Percentiles rank a stretch among this genome's conserved stretches.
Conservation (phyloP, 2,113 vertebrate genomes). For the Chaetodon trifascialis region DNA sequence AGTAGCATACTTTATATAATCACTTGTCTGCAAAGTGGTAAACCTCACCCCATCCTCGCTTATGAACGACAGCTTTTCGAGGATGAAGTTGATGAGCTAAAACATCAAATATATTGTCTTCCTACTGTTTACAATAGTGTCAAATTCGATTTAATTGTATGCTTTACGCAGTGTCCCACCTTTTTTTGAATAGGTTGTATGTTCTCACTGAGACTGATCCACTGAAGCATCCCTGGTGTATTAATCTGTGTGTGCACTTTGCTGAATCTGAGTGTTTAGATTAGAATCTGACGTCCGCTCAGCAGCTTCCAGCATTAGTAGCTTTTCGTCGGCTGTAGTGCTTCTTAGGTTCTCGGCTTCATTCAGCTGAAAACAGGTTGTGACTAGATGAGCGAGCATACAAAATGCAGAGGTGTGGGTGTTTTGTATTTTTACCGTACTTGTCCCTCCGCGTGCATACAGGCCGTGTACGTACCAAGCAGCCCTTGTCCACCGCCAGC, state of each 20-base stretch:
- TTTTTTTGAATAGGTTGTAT: too few relatives aligned
- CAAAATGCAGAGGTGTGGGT: not conserved
- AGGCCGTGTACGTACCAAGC: slow-evolving; percentile 93
- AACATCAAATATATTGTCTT: too few relatives aligned
- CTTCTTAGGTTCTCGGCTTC: slow-evolving; percentile 45
- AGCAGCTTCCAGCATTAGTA: slow-evolving; percentile 38
- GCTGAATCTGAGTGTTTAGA: slow-evolving; percentile 32
- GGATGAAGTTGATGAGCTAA: too few relatives aligned
- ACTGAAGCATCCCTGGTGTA: slow-evolving; percentile 60
- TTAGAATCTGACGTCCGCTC: not conserved
- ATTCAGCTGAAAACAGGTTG: slow-evolving; percentile 18
- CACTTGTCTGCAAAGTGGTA: too few relatives aligned
- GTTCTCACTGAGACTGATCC: not conserved
- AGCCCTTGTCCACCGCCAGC: slow-evolving; percentile 86
- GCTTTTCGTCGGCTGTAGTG: slow-evolving; percentile 31
- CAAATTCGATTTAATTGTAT: too few relatives aligned
- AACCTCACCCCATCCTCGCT: too few relatives aligned
- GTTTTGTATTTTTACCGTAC: slow-evolving; percentile 30
- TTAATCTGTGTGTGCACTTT: slow-evolving; percentile 31
- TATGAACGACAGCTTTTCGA: too few relatives aligned
- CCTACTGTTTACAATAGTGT: too few relatives aligned
- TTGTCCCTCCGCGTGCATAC: not conserved
- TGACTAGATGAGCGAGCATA: not conserved
- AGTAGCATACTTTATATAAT: too few relatives aligned
- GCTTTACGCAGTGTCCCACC: too few relatives aligned